A percentile compares a stretch with the other conserved stretches of the same genome.
Evolutionary conservation across 2,797 vertebrate species (phyloP).

Genomic region (Chelon labrosus): DNA sequence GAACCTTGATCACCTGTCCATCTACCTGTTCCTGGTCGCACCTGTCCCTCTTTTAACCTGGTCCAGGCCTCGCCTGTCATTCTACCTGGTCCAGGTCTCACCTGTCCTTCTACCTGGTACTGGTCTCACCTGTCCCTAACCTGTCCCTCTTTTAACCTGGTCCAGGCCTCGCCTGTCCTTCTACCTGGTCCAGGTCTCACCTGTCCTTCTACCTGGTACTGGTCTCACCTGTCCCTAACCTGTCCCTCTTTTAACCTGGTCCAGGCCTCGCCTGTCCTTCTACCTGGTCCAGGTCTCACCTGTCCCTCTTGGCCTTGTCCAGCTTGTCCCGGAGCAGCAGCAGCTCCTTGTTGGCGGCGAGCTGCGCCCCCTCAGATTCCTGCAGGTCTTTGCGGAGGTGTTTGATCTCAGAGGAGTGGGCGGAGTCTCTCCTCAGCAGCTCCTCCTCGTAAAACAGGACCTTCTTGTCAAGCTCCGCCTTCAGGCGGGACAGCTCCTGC

Average conservation of each 20-base stretch:
- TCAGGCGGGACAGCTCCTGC: conserved; percentile 92
- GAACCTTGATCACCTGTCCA: no score
- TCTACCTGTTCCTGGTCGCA: conserved; percentile 53
- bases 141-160: no score
- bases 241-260: no score
- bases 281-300: conserved; percentile 76
- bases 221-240: neutral
- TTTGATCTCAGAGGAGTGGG: conserved; percentile 92
- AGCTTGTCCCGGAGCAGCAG: conserved; percentile 91
- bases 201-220: neutral
- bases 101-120: neutral
- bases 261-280: conserved; percentile 87
- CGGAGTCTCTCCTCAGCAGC: conserved; percentile 90
- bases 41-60: conserved; percentile 86
- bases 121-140: neutral
- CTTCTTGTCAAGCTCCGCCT: conserved; percentile 95
- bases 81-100: conserved; percentile 24
- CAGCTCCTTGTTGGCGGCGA: conserved; percentile 92
- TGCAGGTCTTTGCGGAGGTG: conserved; percentile 92
- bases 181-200: conserved; percentile 5
- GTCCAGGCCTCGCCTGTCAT: conserved; percentile 86
- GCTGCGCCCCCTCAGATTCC: conserved; percentile 91
- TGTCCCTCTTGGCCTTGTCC: conserved; percentile 91
- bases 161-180: conserved; percentile 86
- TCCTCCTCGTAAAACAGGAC: conserved; percentile 95